Percentiles rank a stretch among this genome's conserved stretches.
These are phyloP conservation scores for Alexandromys fortis DNA, from an alignment of 2,113 vertebrate species.

Conservation along the genomic window DNA sequence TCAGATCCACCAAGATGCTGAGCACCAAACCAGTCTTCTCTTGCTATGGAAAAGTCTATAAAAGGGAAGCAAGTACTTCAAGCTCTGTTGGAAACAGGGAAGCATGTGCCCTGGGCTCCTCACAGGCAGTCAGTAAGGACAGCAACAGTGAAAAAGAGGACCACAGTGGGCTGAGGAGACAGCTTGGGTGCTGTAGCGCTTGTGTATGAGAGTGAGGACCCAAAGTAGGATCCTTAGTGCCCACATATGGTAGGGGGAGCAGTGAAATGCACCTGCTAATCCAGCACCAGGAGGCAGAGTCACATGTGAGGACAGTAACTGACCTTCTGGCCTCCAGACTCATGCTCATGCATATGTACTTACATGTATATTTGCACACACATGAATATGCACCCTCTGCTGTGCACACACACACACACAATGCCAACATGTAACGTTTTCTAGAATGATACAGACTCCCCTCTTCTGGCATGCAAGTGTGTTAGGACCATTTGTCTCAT, in stretches of 20 bases:
- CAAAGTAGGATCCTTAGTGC: not conserved
- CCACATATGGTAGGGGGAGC: not conserved
- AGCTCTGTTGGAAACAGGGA: not conserved
- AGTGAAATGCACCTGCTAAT: too few relatives aligned
- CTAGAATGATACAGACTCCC: not conserved
- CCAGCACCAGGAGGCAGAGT: not conserved
- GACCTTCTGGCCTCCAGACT: not conserved
- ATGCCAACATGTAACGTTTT: not conserved
- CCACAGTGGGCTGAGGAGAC: not conserved
- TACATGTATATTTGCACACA: not conserved
- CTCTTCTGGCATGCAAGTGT: constrained; percentile 29
- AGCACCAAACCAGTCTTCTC: constrained; percentile 17
- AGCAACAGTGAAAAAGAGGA: constrained; percentile 39
- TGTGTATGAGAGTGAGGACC: not conserved
- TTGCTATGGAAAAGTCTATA: constrained; percentile 47
- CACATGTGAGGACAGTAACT: not conserved
- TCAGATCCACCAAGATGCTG: not conserved
- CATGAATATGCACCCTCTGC: too few relatives aligned
- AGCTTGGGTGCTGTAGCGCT: not conserved
- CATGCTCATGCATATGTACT: too few relatives aligned
- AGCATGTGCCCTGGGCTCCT: not conserved
- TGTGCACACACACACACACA: not conserved
- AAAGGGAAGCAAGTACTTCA: not conserved
- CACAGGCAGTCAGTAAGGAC: not conserved
- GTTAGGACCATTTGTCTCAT: constrained; percentile 63